phyloP scores from a whole-genome alignment of 2,888 invertebrate genomes.

The Perizoma flavofasciatum region DNA sequence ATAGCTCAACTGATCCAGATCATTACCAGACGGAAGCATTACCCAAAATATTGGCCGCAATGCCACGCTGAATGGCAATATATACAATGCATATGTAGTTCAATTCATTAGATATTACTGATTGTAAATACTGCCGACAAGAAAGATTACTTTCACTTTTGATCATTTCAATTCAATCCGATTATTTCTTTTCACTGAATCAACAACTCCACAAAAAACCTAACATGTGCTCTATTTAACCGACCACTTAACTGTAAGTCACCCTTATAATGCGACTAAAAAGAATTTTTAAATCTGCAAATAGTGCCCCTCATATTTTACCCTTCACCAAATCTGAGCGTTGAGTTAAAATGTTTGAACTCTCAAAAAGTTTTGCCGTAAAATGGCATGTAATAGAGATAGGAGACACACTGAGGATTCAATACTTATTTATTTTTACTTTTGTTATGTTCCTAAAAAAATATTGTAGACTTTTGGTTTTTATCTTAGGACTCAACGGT shows the following conservation, averaged over 20 bases:
- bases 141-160: background rate
- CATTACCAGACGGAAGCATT: too few species aligned
- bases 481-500: too few species aligned
- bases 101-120: background rate
- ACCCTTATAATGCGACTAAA: slow-evolving; percentile 54
- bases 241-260: slow-evolving; percentile 51
- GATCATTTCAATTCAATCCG: slow-evolving; percentile 22
- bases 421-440: background rate
- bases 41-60: too few species aligned
- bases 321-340: slow-evolving; percentile 60
- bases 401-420: slow-evolving; percentile 39
- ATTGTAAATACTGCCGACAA: background rate
- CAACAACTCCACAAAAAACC: slow-evolving; percentile 34
- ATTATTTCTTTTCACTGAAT: slow-evolving; percentile 23
- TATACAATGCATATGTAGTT: too few species aligned
- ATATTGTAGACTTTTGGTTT: too few species aligned
- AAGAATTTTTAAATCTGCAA: slow-evolving; percentile 71
- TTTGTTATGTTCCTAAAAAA: too few species aligned
- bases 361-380: slow-evolving; percentile 59
- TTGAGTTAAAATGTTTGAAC: slow-evolving; percentile 64
- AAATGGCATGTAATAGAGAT: slow-evolving; percentile 48
- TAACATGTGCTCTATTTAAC: slow-evolving; percentile 57
- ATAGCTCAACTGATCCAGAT: too few species aligned
- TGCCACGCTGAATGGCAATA: too few species aligned
- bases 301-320: slow-evolving; percentile 70